These are phyloP conservation scores for Zaprionus obscuricornis DNA, from an alignment of 2,888 invertebrate species.

Conservation along the genomic window DNA sequence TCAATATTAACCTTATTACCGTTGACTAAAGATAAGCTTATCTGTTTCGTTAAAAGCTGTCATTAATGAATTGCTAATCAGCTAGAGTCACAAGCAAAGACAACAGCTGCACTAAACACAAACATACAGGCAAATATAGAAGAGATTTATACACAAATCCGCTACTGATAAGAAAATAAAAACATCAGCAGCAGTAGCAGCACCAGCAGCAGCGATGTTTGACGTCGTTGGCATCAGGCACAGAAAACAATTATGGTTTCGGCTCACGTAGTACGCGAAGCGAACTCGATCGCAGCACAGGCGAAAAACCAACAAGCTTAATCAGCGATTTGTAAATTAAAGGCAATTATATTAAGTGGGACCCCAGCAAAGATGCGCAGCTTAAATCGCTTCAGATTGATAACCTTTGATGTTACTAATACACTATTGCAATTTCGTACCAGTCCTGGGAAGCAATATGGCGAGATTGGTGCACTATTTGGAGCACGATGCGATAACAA, in stretches of 20 bases:
- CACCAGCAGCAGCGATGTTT: slow-evolving; percentile 18
- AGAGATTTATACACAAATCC: slow-evolving; percentile 35
- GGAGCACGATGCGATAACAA: slow-evolving; percentile 87
- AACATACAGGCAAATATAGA: background rate
- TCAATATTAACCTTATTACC: slow-evolving; percentile 42
- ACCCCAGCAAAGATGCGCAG: slow-evolving; percentile 66
- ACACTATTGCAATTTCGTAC: slow-evolving; percentile 90
- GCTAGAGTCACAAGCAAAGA: slow-evolving; percentile 20
- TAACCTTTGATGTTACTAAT: slow-evolving; percentile 95
- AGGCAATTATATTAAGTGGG: background rate
- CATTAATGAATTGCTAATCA: slow-evolving; percentile 34
- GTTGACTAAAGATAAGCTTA: slow-evolving; percentile 39
- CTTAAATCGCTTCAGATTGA: slow-evolving; percentile 84
- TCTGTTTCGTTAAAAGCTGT: slow-evolving; percentile 10
- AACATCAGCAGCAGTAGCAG: slow-evolving; percentile 2
- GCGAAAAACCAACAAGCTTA: slow-evolving; percentile 17
- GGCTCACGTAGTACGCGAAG: slow-evolving; percentile 58
- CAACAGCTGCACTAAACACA: slow-evolving; percentile 11
- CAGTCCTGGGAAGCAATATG: slow-evolving; percentile 90
- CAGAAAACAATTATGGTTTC: slow-evolving; percentile 57
- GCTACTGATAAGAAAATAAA: slow-evolving; percentile 38
- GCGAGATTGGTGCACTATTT: slow-evolving; percentile 87
- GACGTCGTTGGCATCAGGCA: too few relatives aligned
- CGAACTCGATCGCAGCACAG: slow-evolving; percentile 40
- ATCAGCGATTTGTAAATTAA: too few relatives aligned